phyloP scores from a whole-genome alignment of 1,140 invertebrate genomes.

The Danaus plexippus region DNA sequence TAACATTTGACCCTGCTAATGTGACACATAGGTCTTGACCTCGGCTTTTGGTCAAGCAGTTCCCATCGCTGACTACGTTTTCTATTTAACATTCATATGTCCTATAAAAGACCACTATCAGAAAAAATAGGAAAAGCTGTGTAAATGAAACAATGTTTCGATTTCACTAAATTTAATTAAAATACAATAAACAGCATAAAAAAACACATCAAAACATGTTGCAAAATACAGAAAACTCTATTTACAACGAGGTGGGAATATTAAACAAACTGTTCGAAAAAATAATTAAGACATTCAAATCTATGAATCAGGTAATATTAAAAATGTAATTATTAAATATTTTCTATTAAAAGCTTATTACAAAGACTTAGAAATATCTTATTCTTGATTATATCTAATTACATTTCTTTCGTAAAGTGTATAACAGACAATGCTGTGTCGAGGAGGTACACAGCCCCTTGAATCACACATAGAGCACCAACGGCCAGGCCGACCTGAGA shows the following conservation, averaged over 20 bases:
- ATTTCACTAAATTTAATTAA: conserved; percentile 12
- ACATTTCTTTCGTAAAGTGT: conserved; percentile 78
- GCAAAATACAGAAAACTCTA: no score
- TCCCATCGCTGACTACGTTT: not conserved
- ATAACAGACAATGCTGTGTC: conserved; percentile 83
- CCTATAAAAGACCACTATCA: no score
- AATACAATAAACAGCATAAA: conserved; percentile 12
- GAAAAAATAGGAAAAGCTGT: not conserved
- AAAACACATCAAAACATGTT: not conserved
- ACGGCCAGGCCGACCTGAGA: conserved; percentile 82
- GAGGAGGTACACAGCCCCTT: conserved; percentile 82
- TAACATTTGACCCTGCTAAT: conserved; percentile 46
- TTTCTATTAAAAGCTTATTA: not conserved
- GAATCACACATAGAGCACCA: conserved; percentile 82
- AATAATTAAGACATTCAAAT: not conserved
- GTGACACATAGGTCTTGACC: conserved; percentile 49
- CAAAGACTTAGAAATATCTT: no score
- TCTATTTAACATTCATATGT: no score
- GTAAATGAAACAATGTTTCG: conserved; percentile 1
- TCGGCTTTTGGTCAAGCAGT: conserved; percentile 21
- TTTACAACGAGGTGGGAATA: not conserved
- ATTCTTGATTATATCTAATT: conserved; percentile 14
- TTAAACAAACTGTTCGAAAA: no score
- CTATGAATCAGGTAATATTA: not conserved
- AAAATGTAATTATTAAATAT: conserved; percentile 3